Conservation (phyloP, 2,113 vertebrate species). For the Cololabis saira region DNA sequence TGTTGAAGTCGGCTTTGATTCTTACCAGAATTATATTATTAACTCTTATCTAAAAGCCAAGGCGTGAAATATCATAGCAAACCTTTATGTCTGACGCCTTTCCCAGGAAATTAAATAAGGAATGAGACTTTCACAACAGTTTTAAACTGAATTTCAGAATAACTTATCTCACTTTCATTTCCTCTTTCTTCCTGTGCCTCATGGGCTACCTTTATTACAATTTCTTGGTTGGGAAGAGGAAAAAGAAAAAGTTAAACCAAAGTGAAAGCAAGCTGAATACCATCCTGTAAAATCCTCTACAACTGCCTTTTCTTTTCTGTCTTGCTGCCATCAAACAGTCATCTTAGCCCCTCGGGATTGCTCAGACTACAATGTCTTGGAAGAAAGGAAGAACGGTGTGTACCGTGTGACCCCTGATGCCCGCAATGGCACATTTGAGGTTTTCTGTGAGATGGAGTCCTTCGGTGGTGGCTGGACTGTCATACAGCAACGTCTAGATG, state of each 20-base stretch:
- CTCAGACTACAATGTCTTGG: constrained; percentile 86
- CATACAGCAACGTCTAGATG: constrained; percentile 89
- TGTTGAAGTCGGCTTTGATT: constrained; percentile 20
- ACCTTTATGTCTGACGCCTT: constrained; percentile 22
- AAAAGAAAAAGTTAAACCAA: constrained; percentile 25
- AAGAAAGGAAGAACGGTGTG: constrained; percentile 81
- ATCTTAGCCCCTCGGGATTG: constrained; percentile 87
- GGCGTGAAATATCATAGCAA: constrained; percentile 11
- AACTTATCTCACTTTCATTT: constrained; percentile 26
- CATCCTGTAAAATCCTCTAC: constrained; percentile 30
- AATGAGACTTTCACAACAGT: constrained; percentile 16
- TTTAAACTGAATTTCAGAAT: constrained; percentile 28
- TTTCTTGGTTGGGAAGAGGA: constrained; percentile 22
- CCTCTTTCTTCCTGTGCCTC: constrained; percentile 20
- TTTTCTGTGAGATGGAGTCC: constrained; percentile 94
- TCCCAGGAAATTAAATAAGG: constrained; percentile 34
- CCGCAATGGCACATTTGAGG: constrained; percentile 87
- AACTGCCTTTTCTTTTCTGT: constrained; percentile 19
- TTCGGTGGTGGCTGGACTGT: constrained; percentile 93
- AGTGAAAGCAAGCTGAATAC: constrained; percentile 37
- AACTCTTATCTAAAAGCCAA: not conserved
- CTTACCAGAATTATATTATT: too few relatives aligned
- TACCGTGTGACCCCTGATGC: constrained; percentile 87
- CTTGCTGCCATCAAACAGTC: constrained; percentile 48
- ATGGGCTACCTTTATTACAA: constrained; percentile 45